Evolutionary conservation across 2,113 vertebrate species (phyloP).

Genomic region (Emydocephalus ijimae): DNA sequence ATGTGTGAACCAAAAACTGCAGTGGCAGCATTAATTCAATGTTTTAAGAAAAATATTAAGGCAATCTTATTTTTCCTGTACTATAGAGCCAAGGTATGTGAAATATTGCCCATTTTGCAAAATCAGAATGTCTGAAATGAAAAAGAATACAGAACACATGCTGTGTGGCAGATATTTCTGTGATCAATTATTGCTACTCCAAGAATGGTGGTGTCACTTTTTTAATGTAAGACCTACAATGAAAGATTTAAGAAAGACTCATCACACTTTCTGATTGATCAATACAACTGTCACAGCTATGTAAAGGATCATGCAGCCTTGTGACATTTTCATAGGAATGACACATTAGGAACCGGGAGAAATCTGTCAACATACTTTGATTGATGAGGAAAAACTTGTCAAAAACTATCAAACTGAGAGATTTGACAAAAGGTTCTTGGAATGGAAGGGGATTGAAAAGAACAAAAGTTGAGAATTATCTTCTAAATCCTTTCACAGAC

Average conservation of each 20-base stretch:
- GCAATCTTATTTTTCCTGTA: not conserved
- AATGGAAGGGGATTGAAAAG: not conserved
- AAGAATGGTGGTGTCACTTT: not conserved
- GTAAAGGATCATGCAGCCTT: not conserved
- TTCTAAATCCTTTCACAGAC: not conserved
- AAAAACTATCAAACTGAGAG: not conserved
- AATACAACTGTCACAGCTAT: not conserved
- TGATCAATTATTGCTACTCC: slow-evolving; percentile 13
- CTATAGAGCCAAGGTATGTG: not conserved
- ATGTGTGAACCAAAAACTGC: not conserved
- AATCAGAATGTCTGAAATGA: not conserved
- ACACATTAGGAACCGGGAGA: not conserved
- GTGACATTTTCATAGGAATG: not conserved
- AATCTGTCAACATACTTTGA: slow-evolving; percentile 5
- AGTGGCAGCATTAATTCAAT: not conserved
- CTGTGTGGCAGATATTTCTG: not conserved
- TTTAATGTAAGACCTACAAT: not conserved
- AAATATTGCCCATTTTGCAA: not conserved
- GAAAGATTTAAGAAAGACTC: not conserved
- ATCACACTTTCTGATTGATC: slow-evolving; percentile 5
- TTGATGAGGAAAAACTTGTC: not conserved
- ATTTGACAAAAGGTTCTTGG: not conserved
- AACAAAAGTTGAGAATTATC: not conserved
- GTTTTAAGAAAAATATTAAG: not conserved
- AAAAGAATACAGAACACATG: not conserved